Base-by-base conservation (phyloP, 2,888 invertebrate genomes). In the Andricus curvator region DNA sequence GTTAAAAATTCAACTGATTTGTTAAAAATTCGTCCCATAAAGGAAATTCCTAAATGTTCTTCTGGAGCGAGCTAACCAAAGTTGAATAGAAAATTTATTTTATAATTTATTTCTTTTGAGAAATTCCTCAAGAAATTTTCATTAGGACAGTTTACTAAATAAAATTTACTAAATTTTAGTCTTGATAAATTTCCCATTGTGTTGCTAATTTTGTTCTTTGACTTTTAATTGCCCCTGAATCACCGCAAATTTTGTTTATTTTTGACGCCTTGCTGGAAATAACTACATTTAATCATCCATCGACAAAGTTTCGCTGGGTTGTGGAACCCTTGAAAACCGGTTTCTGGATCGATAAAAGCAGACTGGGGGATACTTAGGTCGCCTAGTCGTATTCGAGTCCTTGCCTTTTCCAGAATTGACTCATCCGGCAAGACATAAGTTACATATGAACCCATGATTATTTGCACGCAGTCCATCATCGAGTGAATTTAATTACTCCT, bases 271-370 rank as follows among this genome's bases (percentile, higher is more conserved):
- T 74, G 29, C 37, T 74, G 56, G 33, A 74, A 74, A 74, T 74
- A 74, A 74, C 56, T 74, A 60, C 37, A 15, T 74, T 74, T 74
- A 60, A 74, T 74, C 60, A 74, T 8, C 56, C 33, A 74, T 56
- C 74, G 74, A 74, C 33, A 74, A 74, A 74, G 56, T 74, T 74
- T 74, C n/a, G 17, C n/a, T 51, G 48, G 44, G 56, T 56, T 51
- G 56, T 13, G 74, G 74, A 51, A 74, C 74, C 56, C 74, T 74
- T 74, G 37, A 56, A 74, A 74, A 74, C 56, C 74, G 56, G 74
- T 74, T 74, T 74, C 74, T 8, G 51, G 74, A 74, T 74, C 74
- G 74, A 74, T 74, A 56, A 56, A 74, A 56, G 56, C 56, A 20
- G 56, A 56, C 74, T 74, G 56, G 56, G n/a, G 56, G n/a, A 56